Evolutionary conservation across 2,797 vertebrate species (phyloP).

Genomic region (Helicolenus hilgendorfi): DNA sequence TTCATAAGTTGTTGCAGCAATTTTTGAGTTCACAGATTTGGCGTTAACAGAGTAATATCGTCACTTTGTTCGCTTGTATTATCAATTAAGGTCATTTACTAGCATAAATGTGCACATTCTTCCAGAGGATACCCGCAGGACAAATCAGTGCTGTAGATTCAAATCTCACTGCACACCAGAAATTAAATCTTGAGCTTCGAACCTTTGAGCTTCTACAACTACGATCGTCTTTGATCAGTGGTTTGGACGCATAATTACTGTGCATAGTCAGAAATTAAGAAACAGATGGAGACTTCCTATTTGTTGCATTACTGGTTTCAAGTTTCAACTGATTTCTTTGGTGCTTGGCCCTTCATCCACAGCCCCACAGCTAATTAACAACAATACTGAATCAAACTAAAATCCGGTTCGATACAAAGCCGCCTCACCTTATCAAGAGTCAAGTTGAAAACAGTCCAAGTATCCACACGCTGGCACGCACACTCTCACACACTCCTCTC

Average conservation of each 20-base stretch:
- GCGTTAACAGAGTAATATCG: not conserved
- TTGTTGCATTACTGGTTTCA: not conserved
- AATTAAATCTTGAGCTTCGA: not conserved
- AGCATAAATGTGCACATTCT: not conserved
- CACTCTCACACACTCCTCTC: constrained; percentile 39
- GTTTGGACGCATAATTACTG: not conserved
- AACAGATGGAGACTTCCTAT: not conserved
- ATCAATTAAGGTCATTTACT: not conserved
- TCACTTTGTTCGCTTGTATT: not conserved
- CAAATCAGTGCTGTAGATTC: not conserved
- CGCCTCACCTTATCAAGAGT: constrained; percentile 71
- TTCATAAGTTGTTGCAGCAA: too few relatives aligned
- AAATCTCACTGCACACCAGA: not conserved
- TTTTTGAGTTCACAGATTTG: too few relatives aligned
- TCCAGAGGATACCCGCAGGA: not conserved
- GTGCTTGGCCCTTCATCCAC: not conserved
- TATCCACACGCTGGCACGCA: constrained; percentile 19
- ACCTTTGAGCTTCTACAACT: not conserved
- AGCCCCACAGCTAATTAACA: not conserved
- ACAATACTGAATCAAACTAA: not conserved
- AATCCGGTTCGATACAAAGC: not conserved
- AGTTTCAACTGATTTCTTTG: not conserved
- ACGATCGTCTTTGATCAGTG: not conserved
- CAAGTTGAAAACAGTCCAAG: constrained; percentile 33
- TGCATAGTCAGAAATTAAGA: not conserved